Conservation (phyloP, 2,113 vertebrate species). For the Ia io region DNA sequence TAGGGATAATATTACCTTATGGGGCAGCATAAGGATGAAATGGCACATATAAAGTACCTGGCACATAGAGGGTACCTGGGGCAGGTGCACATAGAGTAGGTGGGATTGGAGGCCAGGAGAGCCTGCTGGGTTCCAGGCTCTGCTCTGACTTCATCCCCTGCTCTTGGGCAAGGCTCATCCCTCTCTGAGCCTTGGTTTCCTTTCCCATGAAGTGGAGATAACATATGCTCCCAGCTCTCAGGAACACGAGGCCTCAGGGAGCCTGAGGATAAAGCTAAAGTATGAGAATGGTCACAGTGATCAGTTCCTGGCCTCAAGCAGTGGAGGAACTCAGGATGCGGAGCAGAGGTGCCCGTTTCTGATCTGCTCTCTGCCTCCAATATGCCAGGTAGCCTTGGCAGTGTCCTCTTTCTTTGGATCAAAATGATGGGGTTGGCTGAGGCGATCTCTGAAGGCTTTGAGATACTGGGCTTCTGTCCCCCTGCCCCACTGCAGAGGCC, state of each 20-base stretch:
- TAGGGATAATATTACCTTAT: neutral
- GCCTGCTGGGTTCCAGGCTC: neutral
- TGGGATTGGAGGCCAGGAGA: neutral
- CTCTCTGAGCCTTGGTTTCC: neutral
- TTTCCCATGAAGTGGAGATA: neutral
- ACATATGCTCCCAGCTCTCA: neutral
- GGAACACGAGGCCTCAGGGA: neutral
- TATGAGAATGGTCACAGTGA: neutral
- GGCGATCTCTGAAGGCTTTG: neutral
- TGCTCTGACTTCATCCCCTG: neutral
- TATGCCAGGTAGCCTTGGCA: neutral
- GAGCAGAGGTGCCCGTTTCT: neutral
- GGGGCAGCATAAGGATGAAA: neutral
- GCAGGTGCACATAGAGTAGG: neutral
- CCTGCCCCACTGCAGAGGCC: rapidly evolving
- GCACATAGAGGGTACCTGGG: too few relatives aligned
- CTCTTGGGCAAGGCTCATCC: neutral
- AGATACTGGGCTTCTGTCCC: neutral
- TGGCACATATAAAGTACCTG: neutral
- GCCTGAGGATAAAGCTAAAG: neutral
- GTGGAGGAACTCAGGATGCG: neutral
- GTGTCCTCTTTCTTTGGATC: neutral
- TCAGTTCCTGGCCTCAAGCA: neutral
- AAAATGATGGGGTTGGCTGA: neutral
- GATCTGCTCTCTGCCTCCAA: neutral